Base-by-base conservation (phyloP, 30 jellyfish, hydroid and myxozoan species). In the Aurelia coerulea region DNA sequence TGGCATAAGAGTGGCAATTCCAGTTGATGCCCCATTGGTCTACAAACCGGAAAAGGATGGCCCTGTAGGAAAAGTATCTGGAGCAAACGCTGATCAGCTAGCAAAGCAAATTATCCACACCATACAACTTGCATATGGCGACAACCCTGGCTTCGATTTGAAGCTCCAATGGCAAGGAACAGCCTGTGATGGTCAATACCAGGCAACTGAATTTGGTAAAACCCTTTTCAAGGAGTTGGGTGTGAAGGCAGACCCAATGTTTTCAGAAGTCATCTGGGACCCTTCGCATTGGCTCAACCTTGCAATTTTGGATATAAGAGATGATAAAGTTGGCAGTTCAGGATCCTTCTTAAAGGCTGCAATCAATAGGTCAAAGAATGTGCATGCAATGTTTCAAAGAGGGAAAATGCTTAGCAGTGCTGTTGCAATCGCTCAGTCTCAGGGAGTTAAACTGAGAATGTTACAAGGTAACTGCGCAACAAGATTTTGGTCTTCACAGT, bases 371-470 rank as follows among this genome's bases (percentile, higher is more conserved):
- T 12, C 63, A 19, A 77, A 52, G 88, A 62, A 54, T 19, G 62
- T 77, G 62, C 88, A 77, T 83, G 7, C 88, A n/a, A 77, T 54
- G 79, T 77, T 77, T 33, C 88, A 77, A 62, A 41, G 84, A 77
- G 88, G 88, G 67, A 77, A 77, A 62, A 77, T 77, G 88, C 49
- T 77, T 53, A 77, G 80, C 60, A 52, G 62, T 54, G 88, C 80
- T 10, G 19, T 77, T 11, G 88, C 83, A 6, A 23, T 77, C 58
- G 79, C 88, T 33, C 88, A 77, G 17, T 58, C 88, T 37, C 65
- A 54, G 37, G 65, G 65, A 64, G 19, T 77, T 23, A 54, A 41
- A 37, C 18, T 58, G 80, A 53, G 58, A 33, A 62, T 77, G 80
- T 52, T 83, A 10, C 88, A 62, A 62, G 80, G 80, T 52, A 62